Evolutionary conservation across 2,797 vertebrate genomes (phyloP).

Genomic region (Garrulus glandarius): DNA sequence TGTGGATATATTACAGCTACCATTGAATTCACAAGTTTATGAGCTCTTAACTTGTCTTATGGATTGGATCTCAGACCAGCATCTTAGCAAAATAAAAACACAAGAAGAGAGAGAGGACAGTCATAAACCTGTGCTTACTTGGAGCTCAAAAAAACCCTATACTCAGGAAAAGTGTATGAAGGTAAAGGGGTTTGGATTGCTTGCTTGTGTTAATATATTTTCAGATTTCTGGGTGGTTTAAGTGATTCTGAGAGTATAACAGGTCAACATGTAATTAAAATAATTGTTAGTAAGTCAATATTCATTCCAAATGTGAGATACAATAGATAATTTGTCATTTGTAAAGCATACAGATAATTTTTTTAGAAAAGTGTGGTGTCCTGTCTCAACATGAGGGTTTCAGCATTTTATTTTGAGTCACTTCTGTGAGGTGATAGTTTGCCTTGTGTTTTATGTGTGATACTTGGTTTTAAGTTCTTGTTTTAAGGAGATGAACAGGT

Average conservation of each 20-base stretch:
- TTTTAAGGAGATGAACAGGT: background rate
- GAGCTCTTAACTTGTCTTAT: slow-evolving; percentile 82
- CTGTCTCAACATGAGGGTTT: background rate
- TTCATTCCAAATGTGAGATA: background rate
- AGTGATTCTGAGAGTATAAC: background rate
- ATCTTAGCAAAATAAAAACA: slow-evolving; percentile 66
- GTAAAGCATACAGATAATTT: background rate
- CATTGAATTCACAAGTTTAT: slow-evolving; percentile 62
- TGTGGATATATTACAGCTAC: slow-evolving; percentile 63
- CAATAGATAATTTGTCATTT: background rate
- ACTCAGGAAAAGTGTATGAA: slow-evolving; percentile 82
- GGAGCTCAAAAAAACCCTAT: slow-evolving; percentile 55
- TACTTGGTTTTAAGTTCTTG: background rate
- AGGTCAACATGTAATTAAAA: background rate
- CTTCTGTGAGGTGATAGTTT: background rate
- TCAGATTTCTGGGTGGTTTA: background rate
- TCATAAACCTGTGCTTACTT: slow-evolving; percentile 9
- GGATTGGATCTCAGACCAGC: slow-evolving; percentile 85
- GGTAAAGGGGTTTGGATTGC: slow-evolving; percentile 48
- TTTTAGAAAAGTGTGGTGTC: background rate
- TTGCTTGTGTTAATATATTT: background rate
- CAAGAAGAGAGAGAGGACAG: slow-evolving; percentile 47
- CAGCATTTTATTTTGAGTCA: background rate
- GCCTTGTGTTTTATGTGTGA: background rate
- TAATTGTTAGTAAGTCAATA: background rate